These are phyloP conservation scores for Columba guinea DNA, from an alignment of 2,797 vertebrate genomes.

Conservation along the genomic window DNA sequence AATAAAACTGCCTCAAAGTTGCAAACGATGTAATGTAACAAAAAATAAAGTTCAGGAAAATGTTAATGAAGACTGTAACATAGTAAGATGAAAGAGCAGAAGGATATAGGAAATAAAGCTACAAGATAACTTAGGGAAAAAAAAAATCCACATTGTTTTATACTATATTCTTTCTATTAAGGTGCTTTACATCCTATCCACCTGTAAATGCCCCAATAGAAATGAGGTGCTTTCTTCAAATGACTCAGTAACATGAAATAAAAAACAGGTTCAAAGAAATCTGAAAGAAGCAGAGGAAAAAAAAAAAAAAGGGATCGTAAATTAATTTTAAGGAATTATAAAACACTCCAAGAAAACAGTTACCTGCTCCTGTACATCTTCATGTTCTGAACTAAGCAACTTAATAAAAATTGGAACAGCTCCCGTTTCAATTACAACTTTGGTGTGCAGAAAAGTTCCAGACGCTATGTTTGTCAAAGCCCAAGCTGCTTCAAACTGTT, in stretches of 20 bases:
- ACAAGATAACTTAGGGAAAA: not conserved
- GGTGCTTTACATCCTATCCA: not conserved
- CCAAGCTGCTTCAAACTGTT: conserved; percentile 96
- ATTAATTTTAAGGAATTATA: not conserved
- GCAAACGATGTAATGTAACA: not conserved
- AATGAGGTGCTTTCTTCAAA: not conserved
- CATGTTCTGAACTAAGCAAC: conserved; percentile 92
- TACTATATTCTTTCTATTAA: not conserved
- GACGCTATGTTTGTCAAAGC: conserved; percentile 98
- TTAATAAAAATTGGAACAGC: conserved; percentile 97
- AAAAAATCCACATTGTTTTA: not conserved
- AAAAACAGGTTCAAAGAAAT: not conserved
- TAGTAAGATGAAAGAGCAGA: not conserved
- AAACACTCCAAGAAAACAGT: conserved; percentile 1
- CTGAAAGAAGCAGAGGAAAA: not conserved
- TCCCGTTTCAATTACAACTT: conserved; percentile 95
- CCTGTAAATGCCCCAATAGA: not conserved
- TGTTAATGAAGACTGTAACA: not conserved
- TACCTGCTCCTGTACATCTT: conserved; percentile 98
- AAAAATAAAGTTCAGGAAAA: not conserved
- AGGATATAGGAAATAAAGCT: not conserved
- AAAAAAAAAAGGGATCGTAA: not conserved
- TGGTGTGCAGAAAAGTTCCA: conserved; percentile 94
- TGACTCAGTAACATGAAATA: not conserved
- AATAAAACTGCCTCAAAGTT: not conserved